Evolutionary conservation across 2,113 vertebrate species (phyloP).

Genomic region (Saguinus imperator): DNA sequence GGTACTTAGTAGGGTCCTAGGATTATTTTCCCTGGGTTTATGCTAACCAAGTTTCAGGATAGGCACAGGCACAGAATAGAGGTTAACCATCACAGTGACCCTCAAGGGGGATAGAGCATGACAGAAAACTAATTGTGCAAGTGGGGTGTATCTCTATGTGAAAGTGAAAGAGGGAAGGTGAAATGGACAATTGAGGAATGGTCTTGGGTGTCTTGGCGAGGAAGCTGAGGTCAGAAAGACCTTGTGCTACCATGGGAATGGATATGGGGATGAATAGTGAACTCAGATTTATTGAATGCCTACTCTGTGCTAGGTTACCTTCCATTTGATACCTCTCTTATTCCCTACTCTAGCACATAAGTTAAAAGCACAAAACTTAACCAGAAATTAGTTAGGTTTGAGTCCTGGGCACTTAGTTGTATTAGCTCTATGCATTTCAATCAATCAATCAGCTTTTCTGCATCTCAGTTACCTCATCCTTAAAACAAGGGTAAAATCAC

Average conservation of each 20-base stretch:
- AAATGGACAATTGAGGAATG: not conserved
- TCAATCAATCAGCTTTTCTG: not conserved
- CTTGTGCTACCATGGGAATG: not conserved
- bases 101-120: not conserved
- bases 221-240: not conserved
- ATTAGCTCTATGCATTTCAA: not conserved
- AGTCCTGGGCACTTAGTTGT: not conserved
- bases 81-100: not conserved
- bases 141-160: not conserved
- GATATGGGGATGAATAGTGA: fast-evolving
- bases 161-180: not conserved
- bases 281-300: no score
- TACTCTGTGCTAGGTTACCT: fast-evolving
- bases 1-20: not conserved
- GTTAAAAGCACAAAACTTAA: not conserved
- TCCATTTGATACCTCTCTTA: not conserved
- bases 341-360: not conserved
- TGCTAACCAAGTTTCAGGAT: not conserved
- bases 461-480: not conserved
- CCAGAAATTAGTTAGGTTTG: not conserved
- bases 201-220: not conserved
- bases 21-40: not conserved
- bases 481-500: not conserved
- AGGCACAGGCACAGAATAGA: not conserved
- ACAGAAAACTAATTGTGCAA: not conserved